Evolutionary conservation across 2,888 invertebrate species (phyloP).

Genomic region (Drosophila colorata): DNA sequence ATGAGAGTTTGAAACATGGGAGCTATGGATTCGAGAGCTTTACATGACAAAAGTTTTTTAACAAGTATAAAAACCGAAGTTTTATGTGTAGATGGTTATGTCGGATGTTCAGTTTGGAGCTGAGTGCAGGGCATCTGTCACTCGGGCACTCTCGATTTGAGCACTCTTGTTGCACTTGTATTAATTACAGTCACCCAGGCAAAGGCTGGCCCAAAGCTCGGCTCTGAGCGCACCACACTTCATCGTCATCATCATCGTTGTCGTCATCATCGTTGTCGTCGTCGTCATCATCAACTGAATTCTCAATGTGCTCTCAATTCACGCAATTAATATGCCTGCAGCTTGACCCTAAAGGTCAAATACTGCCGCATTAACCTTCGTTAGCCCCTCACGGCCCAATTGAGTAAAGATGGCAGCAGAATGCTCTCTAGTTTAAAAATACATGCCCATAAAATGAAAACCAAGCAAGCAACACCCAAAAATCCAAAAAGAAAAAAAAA

Average conservation of each 20-base stretch:
- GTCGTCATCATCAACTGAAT: conserved; percentile 14
- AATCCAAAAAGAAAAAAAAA: neutral
- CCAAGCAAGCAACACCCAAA: conserved; percentile 21
- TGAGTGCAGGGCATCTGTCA: neutral
- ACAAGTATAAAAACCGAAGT: no score
- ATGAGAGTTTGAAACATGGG: no score
- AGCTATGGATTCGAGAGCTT: no score
- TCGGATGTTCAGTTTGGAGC: no score
- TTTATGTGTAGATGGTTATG: no score
- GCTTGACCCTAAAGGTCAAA: conserved; percentile 82
- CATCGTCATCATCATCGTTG: conserved; percentile 8
- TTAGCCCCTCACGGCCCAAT: conserved; percentile 79
- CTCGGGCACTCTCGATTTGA: neutral
- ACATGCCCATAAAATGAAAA: conserved; percentile 22
- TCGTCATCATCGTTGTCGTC: conserved; percentile 1
- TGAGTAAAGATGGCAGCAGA: conserved; percentile 39
- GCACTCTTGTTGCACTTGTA: conserved; percentile 20
- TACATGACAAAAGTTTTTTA: no score
- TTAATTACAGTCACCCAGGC: conserved; percentile 57
- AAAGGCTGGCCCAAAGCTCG: conserved; percentile 21
- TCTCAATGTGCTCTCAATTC: conserved; percentile 59
- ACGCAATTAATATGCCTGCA: conserved; percentile 75
- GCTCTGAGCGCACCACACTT: conserved; percentile 13
- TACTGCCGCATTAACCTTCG: conserved; percentile 84
- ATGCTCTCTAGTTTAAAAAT: conserved; percentile 44